Conservation (phyloP, 1,140 invertebrate species). For the Bactericera cockerelli region DNA sequence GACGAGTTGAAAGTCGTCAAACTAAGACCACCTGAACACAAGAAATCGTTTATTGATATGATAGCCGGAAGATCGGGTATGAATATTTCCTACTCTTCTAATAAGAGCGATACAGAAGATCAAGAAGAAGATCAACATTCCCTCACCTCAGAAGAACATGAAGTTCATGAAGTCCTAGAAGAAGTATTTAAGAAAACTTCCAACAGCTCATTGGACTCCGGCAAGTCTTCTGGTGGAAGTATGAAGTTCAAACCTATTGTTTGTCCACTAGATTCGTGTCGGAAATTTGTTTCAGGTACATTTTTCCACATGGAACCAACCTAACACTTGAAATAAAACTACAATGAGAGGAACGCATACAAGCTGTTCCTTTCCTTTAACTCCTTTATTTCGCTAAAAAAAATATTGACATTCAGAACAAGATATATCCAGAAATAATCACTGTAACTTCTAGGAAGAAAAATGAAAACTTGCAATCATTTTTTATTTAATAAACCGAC, state of each 20-base stretch:
- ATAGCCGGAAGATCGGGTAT: not conserved
- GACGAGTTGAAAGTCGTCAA: not conserved
- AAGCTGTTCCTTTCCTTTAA: too few species aligned
- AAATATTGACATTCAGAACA: too few species aligned
- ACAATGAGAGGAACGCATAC: too few species aligned
- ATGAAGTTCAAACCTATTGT: not conserved
- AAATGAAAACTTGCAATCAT: too few species aligned
- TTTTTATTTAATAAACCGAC: too few species aligned
- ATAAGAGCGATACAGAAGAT: not conserved
- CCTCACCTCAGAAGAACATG: not conserved
- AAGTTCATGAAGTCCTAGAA: not conserved
- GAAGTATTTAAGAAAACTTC: slow-evolving; percentile 1
- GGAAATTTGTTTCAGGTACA: not conserved
- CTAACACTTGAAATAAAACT: too few species aligned
- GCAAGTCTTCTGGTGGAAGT: not conserved
- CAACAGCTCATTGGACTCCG: not conserved
- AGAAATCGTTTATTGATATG: not conserved
- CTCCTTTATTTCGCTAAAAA: too few species aligned
- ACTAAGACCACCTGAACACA: not conserved
- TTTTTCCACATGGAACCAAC: too few species aligned
- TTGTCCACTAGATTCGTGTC: not conserved
- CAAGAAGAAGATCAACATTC: not conserved
- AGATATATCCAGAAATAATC: too few species aligned
- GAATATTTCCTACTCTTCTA: not conserved
- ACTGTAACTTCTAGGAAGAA: too few species aligned